Percentiles rank a stretch among this genome's conserved stretches.
phyloP scores from a whole-genome alignment of 2,113 vertebrate species.

The Paraplagusia blochii region DNA sequence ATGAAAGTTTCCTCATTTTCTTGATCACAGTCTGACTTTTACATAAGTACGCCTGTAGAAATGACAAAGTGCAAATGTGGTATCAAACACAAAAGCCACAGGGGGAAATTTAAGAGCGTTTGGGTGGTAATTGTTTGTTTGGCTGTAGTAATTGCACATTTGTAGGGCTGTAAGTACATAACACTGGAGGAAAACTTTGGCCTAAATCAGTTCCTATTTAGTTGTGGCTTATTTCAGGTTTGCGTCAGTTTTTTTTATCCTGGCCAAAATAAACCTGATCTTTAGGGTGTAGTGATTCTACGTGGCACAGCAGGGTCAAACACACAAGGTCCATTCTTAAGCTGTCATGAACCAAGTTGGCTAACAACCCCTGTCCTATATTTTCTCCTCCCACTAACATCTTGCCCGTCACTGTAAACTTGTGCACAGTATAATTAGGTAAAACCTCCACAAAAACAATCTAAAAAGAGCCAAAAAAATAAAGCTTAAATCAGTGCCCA shows the following conservation, averaged over 20 bases:
- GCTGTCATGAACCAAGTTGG: conserved; percentile 25
- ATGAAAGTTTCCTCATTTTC: conserved; percentile 25
- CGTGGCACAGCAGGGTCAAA: conserved; percentile 20
- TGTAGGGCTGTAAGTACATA: conserved; percentile 1
- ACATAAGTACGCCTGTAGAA: conserved; percentile 17
- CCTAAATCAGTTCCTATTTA: neutral
- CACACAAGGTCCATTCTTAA: conserved; percentile 23
- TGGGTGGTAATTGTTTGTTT: conserved; percentile 22
- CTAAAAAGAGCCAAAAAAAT: conserved; percentile 28
- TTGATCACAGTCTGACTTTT: conserved; percentile 33
- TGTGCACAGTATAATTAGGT: conserved; percentile 40
- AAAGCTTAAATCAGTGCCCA: conserved; percentile 20
- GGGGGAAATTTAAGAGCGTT: conserved; percentile 20
- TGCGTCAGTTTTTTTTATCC: conserved; percentile 8
- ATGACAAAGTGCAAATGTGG: conserved; percentile 3
- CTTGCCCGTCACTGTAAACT: conserved; percentile 43
- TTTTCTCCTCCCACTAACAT: conserved; percentile 36
- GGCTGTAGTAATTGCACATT: conserved; percentile 10
- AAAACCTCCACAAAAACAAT: conserved; percentile 42
- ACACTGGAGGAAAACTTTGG: conserved; percentile 3
- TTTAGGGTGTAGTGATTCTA: conserved; percentile 9
- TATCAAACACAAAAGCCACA: conserved; percentile 16
- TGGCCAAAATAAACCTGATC: conserved; percentile 1
- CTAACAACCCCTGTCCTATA: conserved; percentile 34
- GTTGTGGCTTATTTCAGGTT: neutral